Conservation (phyloP, 2,113 vertebrate genomes). For the Geothlypis trichas region DNA sequence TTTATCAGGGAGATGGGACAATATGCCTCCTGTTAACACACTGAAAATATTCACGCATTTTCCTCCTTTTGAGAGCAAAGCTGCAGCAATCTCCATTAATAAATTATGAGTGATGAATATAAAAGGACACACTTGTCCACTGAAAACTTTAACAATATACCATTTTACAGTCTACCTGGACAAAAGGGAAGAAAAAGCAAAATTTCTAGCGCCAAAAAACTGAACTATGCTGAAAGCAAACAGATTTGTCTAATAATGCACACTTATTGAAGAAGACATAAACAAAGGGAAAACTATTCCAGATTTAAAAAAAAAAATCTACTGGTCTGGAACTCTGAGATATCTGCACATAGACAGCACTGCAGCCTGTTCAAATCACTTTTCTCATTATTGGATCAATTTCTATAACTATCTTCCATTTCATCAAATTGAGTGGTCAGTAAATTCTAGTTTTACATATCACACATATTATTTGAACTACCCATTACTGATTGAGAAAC, state of each 20-base stretch:
- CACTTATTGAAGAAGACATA: background rate
- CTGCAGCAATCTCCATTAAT: background rate
- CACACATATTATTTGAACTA: background rate
- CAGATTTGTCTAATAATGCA: background rate
- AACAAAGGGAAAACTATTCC: background rate
- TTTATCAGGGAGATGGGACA: background rate
- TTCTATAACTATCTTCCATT: background rate
- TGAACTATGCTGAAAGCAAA: background rate
- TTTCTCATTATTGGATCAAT: background rate
- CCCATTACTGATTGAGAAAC: background rate
- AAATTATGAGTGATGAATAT: background rate
- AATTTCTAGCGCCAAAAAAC: background rate
- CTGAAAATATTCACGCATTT: background rate
- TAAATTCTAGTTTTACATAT: background rate
- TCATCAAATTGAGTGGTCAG: background rate
- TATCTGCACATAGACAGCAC: background rate
- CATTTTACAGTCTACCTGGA: background rate
- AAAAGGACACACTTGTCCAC: background rate
- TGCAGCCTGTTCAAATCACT: background rate
- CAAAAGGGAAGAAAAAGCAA: background rate
- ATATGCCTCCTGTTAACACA: background rate
- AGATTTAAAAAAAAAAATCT: background rate
- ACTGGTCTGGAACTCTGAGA: background rate
- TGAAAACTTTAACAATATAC: background rate
- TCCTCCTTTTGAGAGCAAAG: background rate